Evolutionary conservation across 2,888 invertebrate genomes (phyloP).

Genomic region (Eilema griseolum): DNA sequence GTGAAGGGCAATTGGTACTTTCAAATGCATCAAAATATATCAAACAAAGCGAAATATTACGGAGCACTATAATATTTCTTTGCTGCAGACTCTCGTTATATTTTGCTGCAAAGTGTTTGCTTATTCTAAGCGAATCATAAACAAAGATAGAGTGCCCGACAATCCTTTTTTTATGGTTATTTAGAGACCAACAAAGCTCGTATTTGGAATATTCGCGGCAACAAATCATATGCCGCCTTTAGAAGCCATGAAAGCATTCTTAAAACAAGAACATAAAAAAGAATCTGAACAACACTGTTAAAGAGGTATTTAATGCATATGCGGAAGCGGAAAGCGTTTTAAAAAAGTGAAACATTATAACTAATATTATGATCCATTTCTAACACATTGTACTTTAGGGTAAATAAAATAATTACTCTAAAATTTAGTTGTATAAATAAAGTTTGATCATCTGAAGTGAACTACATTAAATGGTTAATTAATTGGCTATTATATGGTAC

Average conservation of each 20-base stretch:
- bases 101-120: constrained; percentile 15
- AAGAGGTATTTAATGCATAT: constrained; percentile 29
- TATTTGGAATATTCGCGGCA: constrained; percentile 72
- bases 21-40: neutral
- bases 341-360: neutral
- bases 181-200: constrained; percentile 54
- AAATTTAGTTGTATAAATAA: no score
- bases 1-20: neutral
- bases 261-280: constrained; percentile 68
- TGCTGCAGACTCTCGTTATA: neutral
- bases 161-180: constrained; percentile 38
- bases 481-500: no score
- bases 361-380: neutral
- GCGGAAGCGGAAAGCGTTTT: constrained; percentile 31
- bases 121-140: constrained; percentile 19
- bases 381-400: no score
- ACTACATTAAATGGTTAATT: no score
- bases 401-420: no score
- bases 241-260: constrained; percentile 77
- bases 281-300: constrained; percentile 57
- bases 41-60: neutral
- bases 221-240: constrained; percentile 80
- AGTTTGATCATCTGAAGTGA: no score
- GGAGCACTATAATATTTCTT: neutral
- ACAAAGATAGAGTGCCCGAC: constrained; percentile 47